Evolutionary conservation across 2,113 vertebrate species (phyloP).

Genomic region (Osmerus eperlanus): DNA sequence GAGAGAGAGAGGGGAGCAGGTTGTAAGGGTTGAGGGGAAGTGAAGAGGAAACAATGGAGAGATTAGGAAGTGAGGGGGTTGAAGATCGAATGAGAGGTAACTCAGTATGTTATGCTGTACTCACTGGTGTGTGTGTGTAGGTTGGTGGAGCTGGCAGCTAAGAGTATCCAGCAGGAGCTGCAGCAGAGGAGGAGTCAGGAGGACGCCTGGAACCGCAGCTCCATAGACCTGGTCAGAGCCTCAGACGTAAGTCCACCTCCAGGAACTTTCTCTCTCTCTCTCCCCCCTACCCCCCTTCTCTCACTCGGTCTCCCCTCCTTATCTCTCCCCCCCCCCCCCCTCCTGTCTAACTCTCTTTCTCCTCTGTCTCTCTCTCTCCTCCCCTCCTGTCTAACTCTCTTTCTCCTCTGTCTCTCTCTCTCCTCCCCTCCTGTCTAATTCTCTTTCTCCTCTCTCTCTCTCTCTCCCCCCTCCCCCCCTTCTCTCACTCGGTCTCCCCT

Average conservation of each 20-base stretch:
- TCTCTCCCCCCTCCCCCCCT: background rate
- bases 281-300: background rate
- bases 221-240: constrained; percentile 90
- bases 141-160: constrained; percentile 85
- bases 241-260: constrained; percentile 78
- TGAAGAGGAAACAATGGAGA: too few relatives aligned
- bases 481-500: too few relatives aligned
- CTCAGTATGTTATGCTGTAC: too few relatives aligned
- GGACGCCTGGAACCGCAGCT: constrained; percentile 91
- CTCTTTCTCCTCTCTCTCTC: too few relatives aligned
- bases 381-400: background rate
- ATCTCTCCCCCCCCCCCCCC: background rate
- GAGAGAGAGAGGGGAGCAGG: background rate
- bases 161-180: constrained; percentile 83
- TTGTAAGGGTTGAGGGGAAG: too few relatives aligned
- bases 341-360: background rate
- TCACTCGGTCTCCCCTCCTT: too few relatives aligned
- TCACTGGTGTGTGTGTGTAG: constrained; percentile 55
- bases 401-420: background rate
- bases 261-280: background rate
- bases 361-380: background rate
- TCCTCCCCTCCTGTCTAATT: background rate
- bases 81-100: too few relatives aligned
- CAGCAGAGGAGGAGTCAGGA: constrained; percentile 80
- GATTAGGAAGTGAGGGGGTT: too few relatives aligned